These are phyloP conservation scores for Bellardia bayeri DNA, from an alignment of 2,888 invertebrate genomes.

Conservation along the genomic window DNA sequence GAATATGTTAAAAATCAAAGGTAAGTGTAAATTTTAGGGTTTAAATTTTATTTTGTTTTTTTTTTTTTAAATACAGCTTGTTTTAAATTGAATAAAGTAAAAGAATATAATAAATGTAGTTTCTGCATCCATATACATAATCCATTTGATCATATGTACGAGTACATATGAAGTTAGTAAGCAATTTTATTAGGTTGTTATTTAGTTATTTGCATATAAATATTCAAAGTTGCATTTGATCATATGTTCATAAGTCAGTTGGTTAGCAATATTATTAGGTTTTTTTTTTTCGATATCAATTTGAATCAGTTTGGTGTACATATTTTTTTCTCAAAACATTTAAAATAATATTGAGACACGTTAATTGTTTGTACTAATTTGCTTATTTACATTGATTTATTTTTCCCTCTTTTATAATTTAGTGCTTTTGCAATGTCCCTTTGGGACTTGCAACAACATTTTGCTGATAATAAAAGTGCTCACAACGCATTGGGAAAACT, in stretches of 20 bases:
- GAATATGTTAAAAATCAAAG: slow-evolving; percentile 96
- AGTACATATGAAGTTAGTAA: no score
- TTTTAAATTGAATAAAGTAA: background rate
- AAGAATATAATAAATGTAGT: no score
- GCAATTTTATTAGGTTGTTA: no score
- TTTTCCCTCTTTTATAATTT: slow-evolving; percentile 77
- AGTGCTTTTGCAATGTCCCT: slow-evolving; percentile 94
- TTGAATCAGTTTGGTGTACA: background rate
- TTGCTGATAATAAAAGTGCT: slow-evolving; percentile 92
- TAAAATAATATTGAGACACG: background rate
- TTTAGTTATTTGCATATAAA: no score
- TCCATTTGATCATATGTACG: no score
- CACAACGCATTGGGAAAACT: slow-evolving; percentile 92
- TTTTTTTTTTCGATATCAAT: no score
- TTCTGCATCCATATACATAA: no score
- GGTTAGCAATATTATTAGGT: no score
- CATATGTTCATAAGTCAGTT: no score
- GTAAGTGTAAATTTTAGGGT: slow-evolving; percentile 85
- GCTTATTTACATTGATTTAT: slow-evolving; percentile 43
- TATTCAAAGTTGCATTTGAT: no score
- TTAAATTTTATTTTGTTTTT: background rate
- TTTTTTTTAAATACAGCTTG: background rate
- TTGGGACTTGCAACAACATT: slow-evolving; percentile 95
- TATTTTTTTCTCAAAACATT: background rate
- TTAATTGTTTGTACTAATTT: slow-evolving; percentile 5